A percentile compares a stretch with the other conserved stretches of the same genome.
Conservation (phyloP, 2,797 vertebrate genomes). For the Lithobates sylvaticus region DNA sequence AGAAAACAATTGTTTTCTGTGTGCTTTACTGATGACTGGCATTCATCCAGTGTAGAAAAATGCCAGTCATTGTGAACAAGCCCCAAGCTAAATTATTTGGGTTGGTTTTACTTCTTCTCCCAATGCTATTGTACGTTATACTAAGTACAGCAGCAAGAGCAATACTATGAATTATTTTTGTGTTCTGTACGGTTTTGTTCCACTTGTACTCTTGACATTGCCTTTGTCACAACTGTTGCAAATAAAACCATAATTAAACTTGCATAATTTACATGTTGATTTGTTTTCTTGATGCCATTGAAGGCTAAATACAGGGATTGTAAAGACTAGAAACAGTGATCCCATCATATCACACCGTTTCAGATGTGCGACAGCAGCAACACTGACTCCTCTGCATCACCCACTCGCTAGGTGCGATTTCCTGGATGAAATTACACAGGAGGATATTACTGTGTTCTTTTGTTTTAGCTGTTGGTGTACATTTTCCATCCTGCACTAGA, state of each 20-base stretch:
- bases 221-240: neutral
- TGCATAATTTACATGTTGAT: neutral
- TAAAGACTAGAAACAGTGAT: neutral
- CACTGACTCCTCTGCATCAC: slow-evolving; percentile 29
- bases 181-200: neutral
- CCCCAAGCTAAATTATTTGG: too few relatives aligned
- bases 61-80: too few relatives aligned
- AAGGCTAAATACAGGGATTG: neutral
- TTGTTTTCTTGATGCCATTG: neutral
- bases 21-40: too few relatives aligned
- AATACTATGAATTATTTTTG: neutral
- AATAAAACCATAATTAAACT: neutral
- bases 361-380: slow-evolving; percentile 17
- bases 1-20: too few relatives aligned
- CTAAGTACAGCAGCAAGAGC: neutral
- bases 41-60: too few relatives aligned
- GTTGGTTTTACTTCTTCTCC: too few relatives aligned
- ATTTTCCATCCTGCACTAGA: too few relatives aligned
- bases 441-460: neutral
- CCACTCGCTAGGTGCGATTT: slow-evolving; percentile 21
- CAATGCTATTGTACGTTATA: too few relatives aligned
- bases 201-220: neutral
- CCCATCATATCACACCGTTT: slow-evolving; percentile 19
- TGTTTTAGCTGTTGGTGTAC: too few relatives aligned
- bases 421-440: slow-evolving; percentile 8